Base-by-base conservation (phyloP, 2,113 vertebrate species). In the Notothenia coriiceps region DNA sequence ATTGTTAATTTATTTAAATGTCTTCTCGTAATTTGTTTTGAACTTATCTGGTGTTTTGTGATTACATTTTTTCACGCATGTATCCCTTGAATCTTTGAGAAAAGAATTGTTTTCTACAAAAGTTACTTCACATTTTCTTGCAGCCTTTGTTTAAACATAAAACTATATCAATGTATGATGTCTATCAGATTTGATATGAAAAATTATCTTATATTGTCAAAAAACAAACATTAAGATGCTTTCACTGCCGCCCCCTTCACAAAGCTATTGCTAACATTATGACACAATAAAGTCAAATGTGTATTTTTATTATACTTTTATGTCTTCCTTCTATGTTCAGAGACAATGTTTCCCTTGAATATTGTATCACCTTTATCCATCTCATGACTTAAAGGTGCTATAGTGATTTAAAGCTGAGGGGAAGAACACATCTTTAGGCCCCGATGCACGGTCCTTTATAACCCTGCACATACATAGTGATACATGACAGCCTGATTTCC, bases 401-500 rank as follows among this genome's bases (percentile, higher is more conserved):
- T 17, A 63, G 15, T 60, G 47, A 44, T 57, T 64, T 69, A 13
- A 68, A 51, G 35, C 10, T 29, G 22, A 59, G 29, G 63, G 12
- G n/a, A 50, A 33, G 47, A 22, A 77, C 71, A 71, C 56, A 77
- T 75, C 47, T 65, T 3, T 22, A 15, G 6, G 25, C 10, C 44
- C 10, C 1, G 1, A 59, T 22, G 13, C 18, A n/a, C 14, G 0
- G 6, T 14, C 63, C 74, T 62, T 68, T 17, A 11, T 33, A 67
- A 51, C 3, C 10, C 8, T 7, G 18, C 22, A 10, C 20, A 69
- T 52, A 46, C 22, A 70, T 5, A 10, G 73, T 68, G 80, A 87
- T 79, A 71, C 59, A 87, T 73, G 61, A 69, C 2, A 29, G 25
- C 18, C 22, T 9, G 43, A 78, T 49, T 40, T 62, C 9, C 20